A percentile compares a stretch with the other conserved stretches of the same genome.
Evolutionary conservation across 2,888 invertebrate genomes (phyloP).

Genomic region (Pterobdella sp.): DNA sequence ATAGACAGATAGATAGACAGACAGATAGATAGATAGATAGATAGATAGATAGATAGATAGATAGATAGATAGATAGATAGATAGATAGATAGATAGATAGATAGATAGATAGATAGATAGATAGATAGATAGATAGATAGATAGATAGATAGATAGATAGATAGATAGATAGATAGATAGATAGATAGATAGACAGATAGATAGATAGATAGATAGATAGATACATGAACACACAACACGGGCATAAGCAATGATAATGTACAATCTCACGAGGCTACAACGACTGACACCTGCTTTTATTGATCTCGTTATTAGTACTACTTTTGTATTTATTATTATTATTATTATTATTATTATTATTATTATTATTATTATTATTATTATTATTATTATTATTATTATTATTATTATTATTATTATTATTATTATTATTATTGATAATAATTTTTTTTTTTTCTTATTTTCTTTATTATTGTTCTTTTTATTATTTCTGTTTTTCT

Average conservation of each 20-base stretch:
- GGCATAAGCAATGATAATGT: no score
- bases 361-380: constrained; percentile 1
- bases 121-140: neutral
- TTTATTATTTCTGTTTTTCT: no score
- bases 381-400: constrained; percentile 1
- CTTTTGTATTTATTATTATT: neutral
- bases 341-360: neutral
- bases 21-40: neutral
- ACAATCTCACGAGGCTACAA: no score
- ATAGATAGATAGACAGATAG: neutral
- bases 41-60: neutral
- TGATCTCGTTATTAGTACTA: neutral
- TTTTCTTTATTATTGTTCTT: no score
- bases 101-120: neutral
- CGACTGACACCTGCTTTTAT: neutral
- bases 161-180: neutral
- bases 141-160: neutral
- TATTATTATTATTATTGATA: neutral
- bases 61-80: neutral
- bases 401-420: neutral
- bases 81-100: neutral
- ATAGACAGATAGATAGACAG: neutral
- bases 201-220: neutral
- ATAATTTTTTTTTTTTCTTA: no score
- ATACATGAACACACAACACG: neutral